phyloP scores from a whole-genome alignment of 2,888 invertebrate species.

The Lochmaea crataegi region DNA sequence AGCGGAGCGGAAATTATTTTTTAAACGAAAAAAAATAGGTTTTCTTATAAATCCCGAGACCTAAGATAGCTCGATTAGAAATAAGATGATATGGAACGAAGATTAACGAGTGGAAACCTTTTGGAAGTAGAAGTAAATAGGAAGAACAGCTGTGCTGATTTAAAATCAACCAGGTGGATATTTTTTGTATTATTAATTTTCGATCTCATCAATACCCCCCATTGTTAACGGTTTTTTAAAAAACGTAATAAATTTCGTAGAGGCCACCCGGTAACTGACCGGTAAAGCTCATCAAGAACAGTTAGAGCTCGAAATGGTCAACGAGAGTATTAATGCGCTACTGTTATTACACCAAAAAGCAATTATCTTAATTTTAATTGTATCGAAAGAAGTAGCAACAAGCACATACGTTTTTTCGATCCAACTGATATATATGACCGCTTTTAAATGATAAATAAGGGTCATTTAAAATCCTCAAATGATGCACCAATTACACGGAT shows the following conservation, averaged over 20 bases:
- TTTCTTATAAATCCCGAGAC: too few relatives aligned
- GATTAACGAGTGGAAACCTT: too few relatives aligned
- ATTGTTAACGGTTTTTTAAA: background rate
- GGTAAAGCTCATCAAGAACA: conserved; percentile 23
- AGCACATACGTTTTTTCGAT: background rate
- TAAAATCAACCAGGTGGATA: too few relatives aligned
- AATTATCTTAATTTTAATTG: conserved; percentile 39
- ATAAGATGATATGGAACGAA: too few relatives aligned
- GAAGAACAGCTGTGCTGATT: too few relatives aligned
- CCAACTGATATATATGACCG: background rate
- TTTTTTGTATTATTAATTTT: background rate
- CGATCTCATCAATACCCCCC: background rate
- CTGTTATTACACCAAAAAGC: conserved; percentile 35
- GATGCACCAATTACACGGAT: too few relatives aligned
- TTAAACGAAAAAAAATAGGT: background rate
- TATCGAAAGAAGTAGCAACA: conserved; percentile 26
- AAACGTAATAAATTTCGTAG: conserved; percentile 17
- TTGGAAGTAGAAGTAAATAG: too few relatives aligned
- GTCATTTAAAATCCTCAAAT: background rate
- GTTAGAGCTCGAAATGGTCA: conserved; percentile 26
- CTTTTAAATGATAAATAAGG: background rate
- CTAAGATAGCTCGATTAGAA: too few relatives aligned
- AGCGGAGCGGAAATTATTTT: conserved; percentile 16
- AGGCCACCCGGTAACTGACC: conserved; percentile 30
- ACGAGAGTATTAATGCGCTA: conserved; percentile 30